Base-by-base conservation (phyloP, 2,797 vertebrate genomes). In the Alfaro cultratus region DNA sequence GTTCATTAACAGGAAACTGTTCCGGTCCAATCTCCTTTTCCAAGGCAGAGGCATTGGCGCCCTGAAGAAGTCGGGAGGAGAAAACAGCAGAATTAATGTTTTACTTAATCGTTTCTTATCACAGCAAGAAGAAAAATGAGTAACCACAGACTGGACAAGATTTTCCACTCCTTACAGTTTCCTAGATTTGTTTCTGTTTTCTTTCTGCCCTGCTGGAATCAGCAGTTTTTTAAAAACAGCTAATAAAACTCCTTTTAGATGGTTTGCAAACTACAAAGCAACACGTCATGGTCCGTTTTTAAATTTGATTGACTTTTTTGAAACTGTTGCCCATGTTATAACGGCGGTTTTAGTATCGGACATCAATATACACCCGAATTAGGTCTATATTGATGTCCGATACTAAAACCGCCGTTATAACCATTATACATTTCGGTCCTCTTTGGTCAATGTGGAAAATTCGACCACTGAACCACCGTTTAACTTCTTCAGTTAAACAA, bases 1-100 rank as follows among this genome's bases (percentile, higher is more conserved):
- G 98, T 91, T 99, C 98, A 85, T 99, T 99, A 86, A 99, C 97
- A 87, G 98, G 98, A 96, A 99, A 99, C 95, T 99, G 98, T 96
- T 99, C 98, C 55, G 98, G 97, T 97, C 98, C 98, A 96, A 99
- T 99, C 96, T 99, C 98, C 97, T 99, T 99, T 97, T 99, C 98
- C 97, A 99, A 98, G 96, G 98, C 97, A 92, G 98, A 99, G 97
- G 98, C 98, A 99, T 99, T 99, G 97, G 97, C 97, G 97, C 98
- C 98, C 98, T 99, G 43, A 2, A 3, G 67, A 26, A n/a, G 41
- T 12, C 2, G 43, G 8, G 7, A 46, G 71, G 49, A 34, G 43
- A 49, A 43, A 23, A 39, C 8, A 46, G 13, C 41, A 45, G 6
- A 49, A 62, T 67, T n/a, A 29, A 45, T 9, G 16, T 64, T 76